Evolutionary conservation across 2,113 vertebrate genomes (phyloP), one percentile per base, ranked within the genome.

Genomic region (Xenus cinereus): DNA sequence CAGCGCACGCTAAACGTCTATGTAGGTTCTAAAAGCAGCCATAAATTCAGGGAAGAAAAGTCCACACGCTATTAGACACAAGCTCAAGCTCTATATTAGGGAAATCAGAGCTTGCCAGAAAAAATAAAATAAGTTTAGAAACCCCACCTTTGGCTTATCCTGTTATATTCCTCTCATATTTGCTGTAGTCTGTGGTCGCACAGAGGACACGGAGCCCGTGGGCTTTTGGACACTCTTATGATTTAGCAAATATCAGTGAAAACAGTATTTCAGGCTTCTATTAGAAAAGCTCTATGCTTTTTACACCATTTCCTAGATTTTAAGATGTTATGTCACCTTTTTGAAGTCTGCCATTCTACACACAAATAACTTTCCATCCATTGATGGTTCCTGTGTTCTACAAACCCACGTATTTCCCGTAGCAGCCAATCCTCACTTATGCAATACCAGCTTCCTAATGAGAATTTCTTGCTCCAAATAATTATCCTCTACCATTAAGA

Each of bases 391-490:
- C 43, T 22, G 1, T 7, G 27, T 67, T 71, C 51, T 48, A 77
- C 12, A 57, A 82, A 53, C 14, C 72, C 23, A 14, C 2, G 10
- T 17, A 67, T n/a, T 67, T 82, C 74, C 57, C 10, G 0, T 5
- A 39, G 10, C 56, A 53, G 11, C 1, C 2, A 75, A 66, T 23
- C 50, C 50, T 74, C 77, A 63, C 2, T 0, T 69, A 57, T 19
- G 24, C 0, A 0, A 23, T 8, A 41, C 9, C 45, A 48, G 27
- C 68, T 48, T 37, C 37, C 33, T 57, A 39, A 32, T 3, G 13
- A 46, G 27, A 69, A 17, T 28, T 67, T 75, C 81, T 39, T 82
- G 27, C 9, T 51, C 35, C 12, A 7, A 22, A 26, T 19, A 71
- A n/a, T 12, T 7, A 59, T 8, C 46, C n/a, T 7, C 0, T 13